Percentiles rank a stretch among this genome's conserved stretches.
These are phyloP conservation scores for Deilephila elpenor DNA, from an alignment of 2,888 invertebrate genomes.

Conservation along the genomic window DNA sequence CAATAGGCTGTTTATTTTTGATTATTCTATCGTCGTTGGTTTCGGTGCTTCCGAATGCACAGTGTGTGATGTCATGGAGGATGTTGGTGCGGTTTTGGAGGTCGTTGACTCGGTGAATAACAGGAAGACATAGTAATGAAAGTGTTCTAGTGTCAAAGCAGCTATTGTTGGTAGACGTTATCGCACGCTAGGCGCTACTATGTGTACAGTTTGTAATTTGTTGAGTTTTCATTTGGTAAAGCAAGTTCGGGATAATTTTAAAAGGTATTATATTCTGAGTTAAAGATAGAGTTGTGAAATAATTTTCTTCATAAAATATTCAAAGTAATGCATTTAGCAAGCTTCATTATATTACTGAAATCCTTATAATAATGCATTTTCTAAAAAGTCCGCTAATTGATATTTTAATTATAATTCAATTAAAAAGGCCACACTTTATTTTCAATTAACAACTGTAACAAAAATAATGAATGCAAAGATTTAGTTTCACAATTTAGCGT, in stretches of 20 bases:
- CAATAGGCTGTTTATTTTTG: constrained; percentile 7
- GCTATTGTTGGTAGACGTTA: not conserved
- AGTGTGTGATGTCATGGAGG: constrained; percentile 21
- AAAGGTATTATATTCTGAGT: too few species aligned
- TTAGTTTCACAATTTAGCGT: not conserved
- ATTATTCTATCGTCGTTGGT: constrained; percentile 8
- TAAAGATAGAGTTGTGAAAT: too few species aligned
- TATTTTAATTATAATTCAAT: not conserved
- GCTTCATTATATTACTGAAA: too few species aligned
- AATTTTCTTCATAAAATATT: too few species aligned
- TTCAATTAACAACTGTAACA: not conserved
- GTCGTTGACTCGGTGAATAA: constrained; percentile 4
- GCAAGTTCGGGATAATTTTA: too few species aligned
- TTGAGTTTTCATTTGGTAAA: too few species aligned
- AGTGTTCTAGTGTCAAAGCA: constrained; percentile 22
- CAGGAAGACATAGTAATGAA: constrained; percentile 19
- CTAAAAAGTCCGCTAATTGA: too few species aligned
- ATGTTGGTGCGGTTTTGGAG: constrained; percentile 21
- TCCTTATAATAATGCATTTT: too few species aligned
- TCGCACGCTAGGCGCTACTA: not conserved
- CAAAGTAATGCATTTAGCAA: too few species aligned
- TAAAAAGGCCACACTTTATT: not conserved
- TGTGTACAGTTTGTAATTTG: too few species aligned
- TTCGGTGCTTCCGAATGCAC: constrained; percentile 26
- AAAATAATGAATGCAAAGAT: not conserved